Base-by-base conservation (phyloP, 2,888 invertebrate species). In the Tipula unca region DNA sequence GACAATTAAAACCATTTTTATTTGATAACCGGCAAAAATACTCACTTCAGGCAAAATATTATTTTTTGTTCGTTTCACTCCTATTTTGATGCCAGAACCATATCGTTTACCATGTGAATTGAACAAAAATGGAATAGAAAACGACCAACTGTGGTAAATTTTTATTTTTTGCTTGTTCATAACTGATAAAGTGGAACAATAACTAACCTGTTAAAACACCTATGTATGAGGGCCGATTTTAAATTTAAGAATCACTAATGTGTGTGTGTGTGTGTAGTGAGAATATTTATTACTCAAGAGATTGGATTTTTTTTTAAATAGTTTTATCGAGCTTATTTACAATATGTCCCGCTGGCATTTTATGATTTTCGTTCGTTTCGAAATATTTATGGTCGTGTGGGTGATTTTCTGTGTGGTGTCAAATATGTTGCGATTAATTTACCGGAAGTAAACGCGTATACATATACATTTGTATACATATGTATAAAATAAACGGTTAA, bases 151-250 rank as follows among this genome's bases (percentile, higher is more conserved):
- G 69, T 69, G 69, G 69, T 69, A 69, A 69, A 25, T 69, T 10
- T 20, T 69, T 10, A 10, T 25, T 69, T 69, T 13, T 25, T 69
- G 25, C 69, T 69, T 69, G 69, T 20, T 69, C 69, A 69, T 69
- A 69, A 69, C 69, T 69, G 69, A 69, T 69, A 69, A 69, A 69
- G 69, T 25, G 69, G 69, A 69, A 69, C 69, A 69, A 69, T 69
- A 69, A 69, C 69, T 69, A 69, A 69, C 69, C 69, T 69, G 69
- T 25, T 69, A 20, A 13, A 69, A 25, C 69, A 69, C 69, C 69
- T 69, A 69, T 48, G n/a, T n/a, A 48, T 69, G 69, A 69, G 69
- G 69, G 69, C 69, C 69, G 69, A 69, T 69, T 69, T 69, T 69
- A 32, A 25, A 69, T 69, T 69, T 25, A 69, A 69, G 69, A 69